These are phyloP conservation scores for Liopterus haemorrhoidalis DNA, from an alignment of 2,888 invertebrate genomes.

Conservation along the genomic window DNA sequence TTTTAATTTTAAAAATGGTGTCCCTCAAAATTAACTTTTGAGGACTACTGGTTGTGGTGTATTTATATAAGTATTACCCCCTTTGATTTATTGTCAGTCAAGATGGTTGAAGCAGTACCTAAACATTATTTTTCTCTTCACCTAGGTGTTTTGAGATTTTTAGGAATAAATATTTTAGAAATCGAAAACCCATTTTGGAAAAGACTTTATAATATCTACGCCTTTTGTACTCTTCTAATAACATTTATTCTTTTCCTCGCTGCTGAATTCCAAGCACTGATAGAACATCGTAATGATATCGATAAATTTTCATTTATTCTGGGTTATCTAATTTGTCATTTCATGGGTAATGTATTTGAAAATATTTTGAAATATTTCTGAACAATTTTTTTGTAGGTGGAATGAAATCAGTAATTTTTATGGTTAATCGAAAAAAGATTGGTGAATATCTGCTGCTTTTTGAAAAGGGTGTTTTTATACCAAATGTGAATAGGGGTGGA, in stretches of 20 bases:
- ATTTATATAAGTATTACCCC: no score
- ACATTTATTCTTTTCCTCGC: slow-evolving; percentile 9
- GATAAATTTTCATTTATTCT: slow-evolving; percentile 9
- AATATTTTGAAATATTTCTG: not conserved
- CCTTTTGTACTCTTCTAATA: slow-evolving; percentile 2
- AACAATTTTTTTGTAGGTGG: slow-evolving; percentile 12
- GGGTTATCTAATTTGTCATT: slow-evolving; percentile 13
- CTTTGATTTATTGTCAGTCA: no score
- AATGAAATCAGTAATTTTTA: slow-evolving; percentile 11
- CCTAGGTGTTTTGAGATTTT: slow-evolving; percentile 9
- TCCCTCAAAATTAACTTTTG: no score
- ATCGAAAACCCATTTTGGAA: slow-evolving; percentile 14
- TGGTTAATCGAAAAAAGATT: slow-evolving; percentile 12
- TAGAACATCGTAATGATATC: slow-evolving; percentile 4
- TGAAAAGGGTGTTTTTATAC: slow-evolving; percentile 17
- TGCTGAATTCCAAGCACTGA: slow-evolving; percentile 5
- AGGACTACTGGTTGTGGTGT: no score
- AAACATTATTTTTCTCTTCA: slow-evolving; percentile 18
- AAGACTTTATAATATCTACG: slow-evolving; percentile 14
- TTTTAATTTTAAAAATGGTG: no score
- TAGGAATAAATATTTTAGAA: slow-evolving; percentile 16
- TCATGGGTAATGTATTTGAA: slow-evolving; percentile 12
- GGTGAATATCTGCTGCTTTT: slow-evolving; percentile 11
- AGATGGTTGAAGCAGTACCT: no score
- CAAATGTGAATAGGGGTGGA: slow-evolving; percentile 14